Evolutionary conservation across 2,888 invertebrate genomes (phyloP).

Genomic region (Drosophila kuntzei): DNA sequence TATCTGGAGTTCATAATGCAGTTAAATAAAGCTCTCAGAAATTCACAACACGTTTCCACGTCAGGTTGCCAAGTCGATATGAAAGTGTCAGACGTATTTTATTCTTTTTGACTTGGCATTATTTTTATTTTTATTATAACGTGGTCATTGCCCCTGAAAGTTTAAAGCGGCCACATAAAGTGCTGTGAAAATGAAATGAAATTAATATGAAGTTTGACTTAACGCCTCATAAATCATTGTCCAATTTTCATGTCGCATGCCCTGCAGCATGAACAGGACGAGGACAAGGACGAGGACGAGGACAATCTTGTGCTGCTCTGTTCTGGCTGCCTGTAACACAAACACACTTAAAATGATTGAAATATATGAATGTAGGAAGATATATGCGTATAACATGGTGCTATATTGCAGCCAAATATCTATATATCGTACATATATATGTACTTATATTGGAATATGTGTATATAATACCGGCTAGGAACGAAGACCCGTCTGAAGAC

Average conservation of each 20-base stretch:
- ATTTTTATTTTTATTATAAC: conserved; percentile 27
- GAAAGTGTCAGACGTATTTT: conserved; percentile 47
- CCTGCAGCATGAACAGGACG: conserved; percentile 29
- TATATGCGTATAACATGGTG: conserved; percentile 76
- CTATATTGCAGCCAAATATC: conserved; percentile 57
- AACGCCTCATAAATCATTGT: conserved; percentile 81
- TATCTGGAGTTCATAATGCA: conserved; percentile 1
- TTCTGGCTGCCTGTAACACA: conserved; percentile 70
- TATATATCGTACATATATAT: background rate
- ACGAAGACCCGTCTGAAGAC: conserved; percentile 35
- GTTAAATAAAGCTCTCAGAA: conserved; percentile 13
- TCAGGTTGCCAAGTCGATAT: conserved; percentile 39
- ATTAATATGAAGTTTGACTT: conserved; percentile 81
- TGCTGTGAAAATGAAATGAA: conserved; percentile 74
- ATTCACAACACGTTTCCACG: conserved; percentile 65
- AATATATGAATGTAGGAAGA: conserved; percentile 71
- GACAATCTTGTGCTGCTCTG: conserved; percentile 51
- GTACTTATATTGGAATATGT: conserved; percentile 38
- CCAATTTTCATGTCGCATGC: conserved; percentile 73
- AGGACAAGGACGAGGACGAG: conserved; percentile 18
- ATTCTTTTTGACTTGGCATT: conserved; percentile 51
- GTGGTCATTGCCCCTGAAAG: conserved; percentile 45
- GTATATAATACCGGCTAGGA: conserved; percentile 35
- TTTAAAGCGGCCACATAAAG: conserved; percentile 54
- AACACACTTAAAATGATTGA: conserved; percentile 81